Conservation (phyloP, 2,888 invertebrate species). For the Drosophila anceps region DNA sequence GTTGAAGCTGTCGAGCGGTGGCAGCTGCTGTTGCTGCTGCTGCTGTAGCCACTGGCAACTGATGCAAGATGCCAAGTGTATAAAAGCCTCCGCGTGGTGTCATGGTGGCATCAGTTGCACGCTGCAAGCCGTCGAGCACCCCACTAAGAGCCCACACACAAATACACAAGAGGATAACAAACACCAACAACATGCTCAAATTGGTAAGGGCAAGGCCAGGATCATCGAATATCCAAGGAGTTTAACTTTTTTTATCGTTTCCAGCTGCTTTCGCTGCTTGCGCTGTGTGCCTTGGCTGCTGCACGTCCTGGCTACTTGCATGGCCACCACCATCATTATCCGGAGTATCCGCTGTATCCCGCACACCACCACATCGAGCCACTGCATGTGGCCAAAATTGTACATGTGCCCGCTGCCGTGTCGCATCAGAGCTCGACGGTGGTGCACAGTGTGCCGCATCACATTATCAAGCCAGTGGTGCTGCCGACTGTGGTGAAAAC, state of each 20-base stretch:
- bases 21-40: conserved; percentile 42
- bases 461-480: conserved; percentile 83
- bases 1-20: conserved; percentile 34
- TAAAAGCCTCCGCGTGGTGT: conserved; percentile 77
- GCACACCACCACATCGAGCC: conserved; percentile 73
- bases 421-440: conserved; percentile 84
- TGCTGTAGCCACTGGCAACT: conserved; percentile 24
- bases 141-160: conserved; percentile 10
- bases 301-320: conserved; percentile 84
- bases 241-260: neutral
- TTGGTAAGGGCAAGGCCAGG: conserved; percentile 57
- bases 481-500: conserved; percentile 82
- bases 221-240: neutral
- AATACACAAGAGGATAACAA: conserved; percentile 38
- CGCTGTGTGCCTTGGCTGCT: conserved; percentile 60
- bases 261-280: conserved; percentile 62
- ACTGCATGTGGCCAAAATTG: conserved; percentile 79
- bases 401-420: conserved; percentile 82
- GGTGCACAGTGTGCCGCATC: conserved; percentile 82
- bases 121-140: conserved; percentile 43
- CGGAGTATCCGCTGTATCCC: conserved; percentile 58
- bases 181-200: conserved; percentile 65
- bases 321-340: conserved; percentile 79
- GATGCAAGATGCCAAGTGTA: conserved; percentile 71
- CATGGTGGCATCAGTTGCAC: conserved; percentile 82